Percentiles rank a stretch among this genome's conserved stretches.
Evolutionary conservation across 2,797 vertebrate species (phyloP).

Genomic region (Microctenopoma lineatum): DNA sequence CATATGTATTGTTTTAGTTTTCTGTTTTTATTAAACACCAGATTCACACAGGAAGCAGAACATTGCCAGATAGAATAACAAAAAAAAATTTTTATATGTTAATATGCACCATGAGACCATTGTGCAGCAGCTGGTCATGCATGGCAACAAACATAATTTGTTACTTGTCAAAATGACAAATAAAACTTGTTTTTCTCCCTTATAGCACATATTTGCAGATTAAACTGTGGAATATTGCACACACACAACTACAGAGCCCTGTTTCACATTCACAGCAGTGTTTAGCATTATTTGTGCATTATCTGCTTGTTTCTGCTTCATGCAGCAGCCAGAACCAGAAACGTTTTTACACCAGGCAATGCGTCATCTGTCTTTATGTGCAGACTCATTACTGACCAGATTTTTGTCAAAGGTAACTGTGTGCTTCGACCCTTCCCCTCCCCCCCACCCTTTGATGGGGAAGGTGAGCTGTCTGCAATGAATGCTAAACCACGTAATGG

Average conservation of each 20-base stretch:
- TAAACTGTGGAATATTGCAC: not conserved
- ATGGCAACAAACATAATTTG: not conserved
- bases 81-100: not conserved
- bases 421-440: slow-evolving; percentile 50
- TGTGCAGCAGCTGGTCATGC: not conserved
- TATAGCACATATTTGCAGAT: not conserved
- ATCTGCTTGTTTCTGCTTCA: slow-evolving; percentile 1
- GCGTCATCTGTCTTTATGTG: slow-evolving; percentile 2
- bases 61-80: no score
- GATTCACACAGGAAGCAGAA: not conserved
- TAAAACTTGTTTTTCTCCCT: not conserved
- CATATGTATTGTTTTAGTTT: slow-evolving; percentile 3
- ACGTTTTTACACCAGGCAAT: slow-evolving; percentile 3
- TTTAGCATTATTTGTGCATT: not conserved
- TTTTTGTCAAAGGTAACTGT: slow-evolving; percentile 63
- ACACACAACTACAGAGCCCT: not conserved
- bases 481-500: slow-evolving; percentile 50
- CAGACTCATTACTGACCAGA: slow-evolving; percentile 58
- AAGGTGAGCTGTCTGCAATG: slow-evolving; percentile 68
- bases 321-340: not conserved
- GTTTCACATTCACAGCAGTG: not conserved
- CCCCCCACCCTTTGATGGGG: slow-evolving; percentile 63
- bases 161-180: not conserved
- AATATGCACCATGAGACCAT: not conserved
- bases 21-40: not conserved